Evolutionary conservation across 53 echinoderm and acorn worm genomes (phyloP), one percentile per base, ranked within the genome.

Genomic region (Zoroaster sp.): DNA sequence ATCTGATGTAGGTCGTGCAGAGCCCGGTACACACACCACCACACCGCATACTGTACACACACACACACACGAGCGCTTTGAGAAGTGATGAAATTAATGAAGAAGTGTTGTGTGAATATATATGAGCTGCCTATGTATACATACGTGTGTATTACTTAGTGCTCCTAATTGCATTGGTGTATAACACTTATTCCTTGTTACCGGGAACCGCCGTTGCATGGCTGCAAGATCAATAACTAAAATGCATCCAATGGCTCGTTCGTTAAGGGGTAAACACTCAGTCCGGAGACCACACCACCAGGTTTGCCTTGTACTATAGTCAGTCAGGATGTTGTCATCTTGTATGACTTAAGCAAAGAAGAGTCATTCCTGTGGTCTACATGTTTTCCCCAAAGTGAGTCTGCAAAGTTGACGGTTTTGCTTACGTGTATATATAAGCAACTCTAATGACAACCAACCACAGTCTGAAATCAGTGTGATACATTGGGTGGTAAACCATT

Each of bases 1-100:
- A 68, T 66, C 81, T 67, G 42, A 81, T 81, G 81, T 81, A 81
- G 81, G 81, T 81, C 81, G 67, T 81, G 81, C 81, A 18, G 43
- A 67, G 67, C 81, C n/a, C 25, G 21, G 81, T 31, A 30, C 25
- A 36, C 59, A 37, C 59, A 11, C 30, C n/a, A n/a, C 21, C 63
- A 59, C 63, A 59, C 21, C 63, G 63, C 21, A 28, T 59, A 25
- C 63, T 28, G 63, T 9, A 8, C 9, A 11, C 63, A 59, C 63
- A 59, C 63, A 11, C 30, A 28, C 63, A 11, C 30, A 28, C 63
- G 28, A 21, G 10, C 3, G 23, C 63, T 28, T 59, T 59, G 63
- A 59, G 63, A 59, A 28, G 63, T 59, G 63, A 9, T 28, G 63
- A 59, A 59, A 59, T 28, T 59, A 59, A 59, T 59, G 63, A 59